Evolutionary conservation across 2,797 vertebrate genomes (phyloP).

Genomic region (Threskiornis aethiopicus): DNA sequence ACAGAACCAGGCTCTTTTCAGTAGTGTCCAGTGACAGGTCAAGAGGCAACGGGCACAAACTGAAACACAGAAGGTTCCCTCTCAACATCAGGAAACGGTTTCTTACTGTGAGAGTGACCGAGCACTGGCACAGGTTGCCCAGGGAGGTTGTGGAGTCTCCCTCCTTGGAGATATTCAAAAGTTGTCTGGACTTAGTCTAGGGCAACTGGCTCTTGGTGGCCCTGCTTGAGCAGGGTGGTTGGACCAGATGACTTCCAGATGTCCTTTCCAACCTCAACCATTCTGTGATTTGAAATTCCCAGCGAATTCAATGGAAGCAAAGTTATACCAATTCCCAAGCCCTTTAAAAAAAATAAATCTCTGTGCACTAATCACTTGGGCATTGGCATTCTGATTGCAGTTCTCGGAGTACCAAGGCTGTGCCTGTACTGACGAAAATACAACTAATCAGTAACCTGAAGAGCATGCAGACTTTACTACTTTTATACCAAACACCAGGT

Average conservation of each 20-base stretch:
- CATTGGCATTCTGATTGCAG: not conserved
- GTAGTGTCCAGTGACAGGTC: not conserved
- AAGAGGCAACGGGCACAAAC: not conserved
- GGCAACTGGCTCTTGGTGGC: not conserved
- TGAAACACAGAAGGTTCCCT: not conserved
- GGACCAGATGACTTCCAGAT: not conserved
- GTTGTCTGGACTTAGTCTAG: too few species aligned
- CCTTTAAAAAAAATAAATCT: not conserved
- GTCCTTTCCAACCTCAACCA: not conserved
- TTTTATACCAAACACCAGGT: not conserved
- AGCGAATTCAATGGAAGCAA: not conserved
- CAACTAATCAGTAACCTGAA: constrained; percentile 9
- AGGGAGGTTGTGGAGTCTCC: not conserved
- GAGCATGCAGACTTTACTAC: not conserved
- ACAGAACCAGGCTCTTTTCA: not conserved
- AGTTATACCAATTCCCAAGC: not conserved
- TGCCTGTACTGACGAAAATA: not conserved
- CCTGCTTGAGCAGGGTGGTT: not conserved
- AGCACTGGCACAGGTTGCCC: not conserved
- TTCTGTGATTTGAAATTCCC: not conserved
- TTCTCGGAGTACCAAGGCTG: not conserved
- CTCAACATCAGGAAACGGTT: not conserved
- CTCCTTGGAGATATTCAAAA: not conserved
- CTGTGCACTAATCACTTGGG: not conserved
- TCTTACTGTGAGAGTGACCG: not conserved